Percentiles rank a stretch among this genome's conserved stretches.
Conservation (phyloP, 2,888 invertebrate species). For the Conomelus anceps region DNA sequence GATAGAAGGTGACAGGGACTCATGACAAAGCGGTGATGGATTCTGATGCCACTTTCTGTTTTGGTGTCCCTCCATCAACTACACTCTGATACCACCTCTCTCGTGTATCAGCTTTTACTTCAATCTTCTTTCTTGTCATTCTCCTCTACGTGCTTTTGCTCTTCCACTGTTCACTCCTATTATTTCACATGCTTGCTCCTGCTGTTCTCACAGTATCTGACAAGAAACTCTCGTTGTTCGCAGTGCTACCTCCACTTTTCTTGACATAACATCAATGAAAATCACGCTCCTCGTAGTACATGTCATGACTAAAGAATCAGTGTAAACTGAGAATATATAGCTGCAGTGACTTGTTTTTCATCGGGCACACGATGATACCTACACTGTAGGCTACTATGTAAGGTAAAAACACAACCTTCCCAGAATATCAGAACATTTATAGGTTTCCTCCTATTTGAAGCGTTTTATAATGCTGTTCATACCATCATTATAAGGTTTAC, state of each 20-base stretch:
- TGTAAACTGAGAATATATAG: too few relatives aligned
- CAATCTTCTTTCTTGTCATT: background rate
- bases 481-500: too few relatives aligned
- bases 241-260: background rate
- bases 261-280: background rate
- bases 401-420: too few relatives aligned
- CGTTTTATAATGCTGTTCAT: too few relatives aligned
- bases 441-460: too few relatives aligned
- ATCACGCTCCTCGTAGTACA: background rate
- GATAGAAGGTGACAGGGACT: conserved; percentile 1
- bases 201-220: background rate
- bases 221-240: background rate
- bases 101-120: background rate
- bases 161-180: background rate
- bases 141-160: background rate
- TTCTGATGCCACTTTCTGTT: background rate
- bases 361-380: too few relatives aligned
- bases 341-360: too few relatives aligned
- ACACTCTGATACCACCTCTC: background rate
- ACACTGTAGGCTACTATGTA: too few relatives aligned
- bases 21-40: conserved; percentile 9
- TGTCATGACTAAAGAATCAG: too few relatives aligned
- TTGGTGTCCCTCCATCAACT: background rate
- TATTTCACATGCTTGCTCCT: background rate
- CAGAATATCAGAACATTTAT: too few relatives aligned